Evolutionary conservation across 2,797 vertebrate genomes (phyloP).

Genomic region (Lutjanus argentimaculatus): DNA sequence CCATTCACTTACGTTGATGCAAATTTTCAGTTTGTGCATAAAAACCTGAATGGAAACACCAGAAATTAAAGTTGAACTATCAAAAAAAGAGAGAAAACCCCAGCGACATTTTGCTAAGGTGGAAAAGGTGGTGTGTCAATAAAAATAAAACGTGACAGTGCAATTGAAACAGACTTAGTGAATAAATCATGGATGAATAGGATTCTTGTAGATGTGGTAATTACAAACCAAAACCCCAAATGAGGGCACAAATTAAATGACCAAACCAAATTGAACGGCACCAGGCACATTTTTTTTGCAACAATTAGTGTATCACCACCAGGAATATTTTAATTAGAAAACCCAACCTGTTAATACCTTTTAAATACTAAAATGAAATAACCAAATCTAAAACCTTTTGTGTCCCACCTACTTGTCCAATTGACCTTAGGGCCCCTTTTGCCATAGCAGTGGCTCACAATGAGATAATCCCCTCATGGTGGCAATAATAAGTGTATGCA

Average conservation of each 20-base stretch:
- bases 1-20: neutral
- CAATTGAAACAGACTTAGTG: too few species aligned
- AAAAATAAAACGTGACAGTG: too few species aligned
- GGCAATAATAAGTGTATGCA: slow-evolving; percentile 54
- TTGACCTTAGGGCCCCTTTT: slow-evolving; percentile 46
- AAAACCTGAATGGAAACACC: too few species aligned
- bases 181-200: neutral
- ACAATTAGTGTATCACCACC: slow-evolving; percentile 9
- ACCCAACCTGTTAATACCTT: slow-evolving; percentile 6
- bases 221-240: slow-evolving; percentile 35
- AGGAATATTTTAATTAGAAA: slow-evolving; percentile 38
- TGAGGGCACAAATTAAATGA: slow-evolving; percentile 11
- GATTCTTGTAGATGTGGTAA: slow-evolving; percentile 33
- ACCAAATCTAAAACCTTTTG: slow-evolving; percentile 32
- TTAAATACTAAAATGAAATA: slow-evolving; percentile 29
- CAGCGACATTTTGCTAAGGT: too few species aligned
- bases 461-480: slow-evolving; percentile 59
- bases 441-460: slow-evolving; percentile 40
- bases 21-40: neutral
- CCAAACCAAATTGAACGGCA: slow-evolving; percentile 7
- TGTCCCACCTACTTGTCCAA: slow-evolving; percentile 36
- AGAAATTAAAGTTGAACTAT: too few species aligned
- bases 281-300: neutral
- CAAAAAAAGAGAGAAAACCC: too few species aligned
- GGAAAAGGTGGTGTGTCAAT: too few species aligned